Conservation (phyloP, 2,888 invertebrate species). For the Vanessa cardui region DNA sequence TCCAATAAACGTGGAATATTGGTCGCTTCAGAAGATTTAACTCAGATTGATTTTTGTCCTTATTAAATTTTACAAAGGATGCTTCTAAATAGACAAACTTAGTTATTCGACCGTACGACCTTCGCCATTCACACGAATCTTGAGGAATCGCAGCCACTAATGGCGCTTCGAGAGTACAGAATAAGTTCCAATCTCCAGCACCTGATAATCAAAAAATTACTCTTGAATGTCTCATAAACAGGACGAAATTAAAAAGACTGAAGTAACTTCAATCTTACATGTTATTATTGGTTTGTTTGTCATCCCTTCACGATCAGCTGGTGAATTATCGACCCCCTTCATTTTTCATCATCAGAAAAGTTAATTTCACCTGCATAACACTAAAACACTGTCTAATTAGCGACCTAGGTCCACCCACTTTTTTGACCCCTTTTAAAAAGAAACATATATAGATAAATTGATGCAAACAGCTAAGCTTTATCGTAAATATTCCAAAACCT, state of each 20-base stretch:
- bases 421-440: constrained; percentile 34
- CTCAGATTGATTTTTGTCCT: constrained; percentile 87
- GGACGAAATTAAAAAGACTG: background rate
- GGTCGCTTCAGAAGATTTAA: constrained; percentile 93
- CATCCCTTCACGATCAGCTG: constrained; percentile 81
- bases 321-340: constrained; percentile 82
- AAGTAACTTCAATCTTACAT: constrained; percentile 81
- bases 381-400: constrained; percentile 55
- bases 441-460: constrained; percentile 20
- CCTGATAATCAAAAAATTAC: constrained; percentile 73
- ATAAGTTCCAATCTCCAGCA: constrained; percentile 93
- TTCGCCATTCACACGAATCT: constrained; percentile 95
- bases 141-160: constrained; percentile 91
- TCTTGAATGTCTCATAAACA: constrained; percentile 21
- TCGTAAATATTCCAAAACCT: constrained; percentile 24
- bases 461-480: constrained; percentile 9
- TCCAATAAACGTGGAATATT: constrained; percentile 97
- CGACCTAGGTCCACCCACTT: constrained; percentile 73
- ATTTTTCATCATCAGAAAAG: constrained; percentile 80
- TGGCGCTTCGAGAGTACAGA: constrained; percentile 90
- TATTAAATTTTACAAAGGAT: constrained; percentile 90
- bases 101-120: constrained; percentile 93
- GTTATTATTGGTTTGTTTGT: constrained; percentile 88
- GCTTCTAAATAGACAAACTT: constrained; percentile 93
- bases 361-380: constrained; percentile 72